Evolutionary conservation across 37 sponge, comb jelly and placozoan species (phyloP), one percentile per base, ranked within the genome.

Genomic region (Crambe crambe): DNA sequence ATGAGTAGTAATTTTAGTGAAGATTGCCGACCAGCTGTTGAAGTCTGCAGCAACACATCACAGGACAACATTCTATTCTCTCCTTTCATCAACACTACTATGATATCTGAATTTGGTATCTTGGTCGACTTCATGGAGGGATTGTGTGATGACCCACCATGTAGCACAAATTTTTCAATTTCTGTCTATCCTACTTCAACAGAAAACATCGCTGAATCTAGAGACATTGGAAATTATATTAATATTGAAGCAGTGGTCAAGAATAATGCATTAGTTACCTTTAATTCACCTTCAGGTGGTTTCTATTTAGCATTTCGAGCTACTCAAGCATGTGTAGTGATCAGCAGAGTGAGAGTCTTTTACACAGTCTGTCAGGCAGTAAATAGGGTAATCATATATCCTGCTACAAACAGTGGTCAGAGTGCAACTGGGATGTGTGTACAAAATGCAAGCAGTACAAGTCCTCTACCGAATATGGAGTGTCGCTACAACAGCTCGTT

Each of bases 301-400:
- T 65, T 65, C 34, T 65, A 65, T 32, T 31, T 65, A 30, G 66
- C 66, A 20, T 65, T 65, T 30, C 66, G 3, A 15, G 66, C 25
- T 31, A 65, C 30, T 30, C 32, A 30, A 2, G 35, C 66, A 2
- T 65, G 66, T 31, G 66, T 65, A 34, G 15, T 30, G 9, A 65
- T 65, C 66, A 65, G 17, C 66, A 65, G 66, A 65, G 66, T 65
- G 34, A 65, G 66, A 65, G 66, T 65, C 3, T 17, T 31, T 2
- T 65, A 65, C 35, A 30, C 34, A 2, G 30, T 2, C 34, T 65
- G 66, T 30, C 31, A 2, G 3, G 35, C 31, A 20, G 3, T 30
- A 20, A 29, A 5, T 34, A 65, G 30, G 17, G 25, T 65, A 2
- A 34, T 30, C 10, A 34, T 31, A 32, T 65, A 65, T 30, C 5